Conservation (phyloP, 2,113 vertebrate species). For the Podilymbus podiceps region DNA sequence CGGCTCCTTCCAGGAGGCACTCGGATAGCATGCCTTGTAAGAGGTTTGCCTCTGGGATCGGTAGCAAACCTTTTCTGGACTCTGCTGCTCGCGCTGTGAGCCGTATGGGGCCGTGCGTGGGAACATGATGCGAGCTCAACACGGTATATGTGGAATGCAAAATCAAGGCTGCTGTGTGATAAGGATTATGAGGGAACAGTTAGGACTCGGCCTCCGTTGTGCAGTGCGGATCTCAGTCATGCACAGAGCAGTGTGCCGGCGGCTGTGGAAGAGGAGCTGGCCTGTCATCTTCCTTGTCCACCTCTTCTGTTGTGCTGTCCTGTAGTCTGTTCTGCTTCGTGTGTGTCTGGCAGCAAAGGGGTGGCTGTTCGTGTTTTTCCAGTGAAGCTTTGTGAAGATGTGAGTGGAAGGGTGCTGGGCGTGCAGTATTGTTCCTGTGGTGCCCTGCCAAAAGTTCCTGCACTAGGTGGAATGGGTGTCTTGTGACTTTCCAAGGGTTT, state of each 20-base stretch:
- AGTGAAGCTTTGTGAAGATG: not conserved
- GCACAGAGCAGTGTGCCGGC: fast-evolving
- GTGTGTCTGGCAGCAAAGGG: not conserved
- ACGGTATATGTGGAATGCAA: not conserved
- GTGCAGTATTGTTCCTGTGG: not conserved
- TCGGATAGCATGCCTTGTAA: not conserved
- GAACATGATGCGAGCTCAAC: not conserved
- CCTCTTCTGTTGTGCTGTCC: not conserved
- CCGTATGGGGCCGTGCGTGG: not conserved
- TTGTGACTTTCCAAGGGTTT: conserved; percentile 54
- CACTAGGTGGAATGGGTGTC: not conserved
- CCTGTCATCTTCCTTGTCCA: not conserved
- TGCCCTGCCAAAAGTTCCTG: not conserved
- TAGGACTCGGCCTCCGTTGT: not conserved
- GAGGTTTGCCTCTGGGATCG: not conserved
- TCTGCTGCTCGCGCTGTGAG: not conserved
- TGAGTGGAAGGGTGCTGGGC: fast-evolving
- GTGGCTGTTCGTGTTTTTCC: not conserved
- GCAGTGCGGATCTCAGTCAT: not conserved
- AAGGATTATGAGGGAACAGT: not conserved
- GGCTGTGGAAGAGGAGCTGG: not conserved
- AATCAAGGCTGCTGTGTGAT: not conserved
- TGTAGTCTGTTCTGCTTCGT: not conserved
- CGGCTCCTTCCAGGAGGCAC: not conserved
- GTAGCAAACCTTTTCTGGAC: not conserved